These are phyloP conservation scores for Pomacea maculata DNA, from an alignment of 1,140 invertebrate genomes.

Conservation along the genomic window DNA sequence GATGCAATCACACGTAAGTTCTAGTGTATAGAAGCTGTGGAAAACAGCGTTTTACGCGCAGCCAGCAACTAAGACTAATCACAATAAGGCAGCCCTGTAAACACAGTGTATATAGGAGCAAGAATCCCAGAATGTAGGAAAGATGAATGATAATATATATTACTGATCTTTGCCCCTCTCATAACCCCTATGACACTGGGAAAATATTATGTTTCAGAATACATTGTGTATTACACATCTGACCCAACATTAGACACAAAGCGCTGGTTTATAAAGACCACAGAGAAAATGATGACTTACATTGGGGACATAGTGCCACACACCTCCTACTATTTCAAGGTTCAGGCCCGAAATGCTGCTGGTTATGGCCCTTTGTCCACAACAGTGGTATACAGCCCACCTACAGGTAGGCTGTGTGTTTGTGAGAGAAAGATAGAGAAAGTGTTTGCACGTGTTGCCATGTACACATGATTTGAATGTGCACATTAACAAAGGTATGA, in stretches of 20 bases:
- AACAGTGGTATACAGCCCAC: conserved; percentile 79
- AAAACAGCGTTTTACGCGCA: not conserved
- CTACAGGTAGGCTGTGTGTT: conserved; percentile 33
- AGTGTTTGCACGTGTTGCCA: not conserved
- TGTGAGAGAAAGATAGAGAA: not conserved
- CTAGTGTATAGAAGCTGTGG: not conserved
- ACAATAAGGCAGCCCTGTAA: too few relatives aligned
- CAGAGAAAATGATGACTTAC: conserved; percentile 76
- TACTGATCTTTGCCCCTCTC: too few relatives aligned
- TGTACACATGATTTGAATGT: not conserved
- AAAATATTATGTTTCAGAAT: conserved; percentile 71
- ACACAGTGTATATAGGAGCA: too few relatives aligned
- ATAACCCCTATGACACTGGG: too few relatives aligned
- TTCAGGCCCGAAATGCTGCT: conserved; percentile 86
- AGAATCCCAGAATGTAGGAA: too few relatives aligned
- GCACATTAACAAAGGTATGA: too few relatives aligned
- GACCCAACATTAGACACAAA: conserved; percentile 77
- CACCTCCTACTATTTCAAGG: conserved; percentile 92
- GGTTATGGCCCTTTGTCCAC: conserved; percentile 85
- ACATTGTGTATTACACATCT: conserved; percentile 89
- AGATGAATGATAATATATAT: too few relatives aligned
- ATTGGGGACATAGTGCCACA: conserved; percentile 80
- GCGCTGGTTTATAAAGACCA: conserved; percentile 74
- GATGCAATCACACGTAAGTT: too few relatives aligned
- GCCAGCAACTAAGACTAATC: too few relatives aligned